phyloP scores from a whole-genome alignment of 2,113 vertebrate species.

The Zosterops hypoxanthus region DNA sequence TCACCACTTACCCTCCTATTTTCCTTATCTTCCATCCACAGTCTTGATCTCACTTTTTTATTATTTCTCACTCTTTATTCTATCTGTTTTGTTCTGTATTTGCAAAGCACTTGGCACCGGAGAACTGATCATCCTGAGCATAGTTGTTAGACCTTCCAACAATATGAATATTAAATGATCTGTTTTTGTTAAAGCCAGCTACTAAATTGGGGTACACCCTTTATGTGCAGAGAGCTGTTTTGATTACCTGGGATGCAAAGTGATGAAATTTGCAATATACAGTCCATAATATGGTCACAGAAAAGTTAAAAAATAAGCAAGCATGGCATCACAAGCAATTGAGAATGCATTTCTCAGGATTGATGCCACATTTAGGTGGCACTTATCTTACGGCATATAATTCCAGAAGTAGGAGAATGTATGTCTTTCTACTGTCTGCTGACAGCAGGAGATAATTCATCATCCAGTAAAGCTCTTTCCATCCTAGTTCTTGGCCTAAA shows the following conservation, averaged over 20 bases:
- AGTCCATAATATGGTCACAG: not conserved
- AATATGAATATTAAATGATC: not conserved
- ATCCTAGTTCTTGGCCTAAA: constrained; percentile 51
- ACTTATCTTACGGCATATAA: not conserved
- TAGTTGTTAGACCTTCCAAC: not conserved
- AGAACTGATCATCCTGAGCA: not conserved
- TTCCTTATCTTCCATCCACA: not conserved
- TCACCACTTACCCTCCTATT: not conserved
- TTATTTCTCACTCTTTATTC: not conserved
- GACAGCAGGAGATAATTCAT: constrained; percentile 57
- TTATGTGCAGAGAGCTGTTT: not conserved
- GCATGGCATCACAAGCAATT: not conserved
- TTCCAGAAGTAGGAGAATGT: constrained; percentile 10
- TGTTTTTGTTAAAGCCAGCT: not conserved
- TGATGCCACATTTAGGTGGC: not conserved
- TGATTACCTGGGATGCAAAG: not conserved
- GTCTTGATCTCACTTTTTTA: not conserved
- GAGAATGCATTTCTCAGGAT: not conserved
- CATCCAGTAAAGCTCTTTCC: constrained; percentile 66
- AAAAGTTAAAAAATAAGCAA: not conserved
- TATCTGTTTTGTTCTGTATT: not conserved
- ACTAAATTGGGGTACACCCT: not conserved
- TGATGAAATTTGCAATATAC: not conserved
- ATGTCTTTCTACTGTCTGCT: constrained; percentile 13
- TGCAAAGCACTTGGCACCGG: not conserved